Evolutionary conservation across 2,797 vertebrate genomes (phyloP).

Genomic region (Botia almorhae): DNA sequence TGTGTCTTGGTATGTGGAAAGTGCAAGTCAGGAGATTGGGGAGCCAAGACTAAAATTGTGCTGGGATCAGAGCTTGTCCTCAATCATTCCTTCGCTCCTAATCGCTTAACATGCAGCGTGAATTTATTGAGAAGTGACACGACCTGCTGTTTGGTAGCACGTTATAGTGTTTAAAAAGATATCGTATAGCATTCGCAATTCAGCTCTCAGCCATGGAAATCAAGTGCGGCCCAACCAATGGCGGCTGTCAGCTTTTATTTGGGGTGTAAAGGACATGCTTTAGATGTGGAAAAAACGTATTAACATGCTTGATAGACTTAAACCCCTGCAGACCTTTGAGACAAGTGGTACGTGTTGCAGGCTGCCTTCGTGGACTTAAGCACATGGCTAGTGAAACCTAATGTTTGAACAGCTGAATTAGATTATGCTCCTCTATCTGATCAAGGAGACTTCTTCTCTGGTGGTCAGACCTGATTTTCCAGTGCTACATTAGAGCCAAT

Average conservation of each 20-base stretch:
- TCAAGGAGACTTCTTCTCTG: not conserved
- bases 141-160: conserved; percentile 36
- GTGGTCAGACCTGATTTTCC: not conserved
- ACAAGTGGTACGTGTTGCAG: not conserved
- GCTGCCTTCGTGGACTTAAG: not conserved
- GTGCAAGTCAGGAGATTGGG: not conserved
- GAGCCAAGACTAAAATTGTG: not conserved
- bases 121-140: conserved; percentile 51
- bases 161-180: conserved; percentile 28
- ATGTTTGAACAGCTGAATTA: conserved; percentile 14
- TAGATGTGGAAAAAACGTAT: conserved; percentile 30
- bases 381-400: not conserved
- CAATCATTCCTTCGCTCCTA: conserved; percentile 32
- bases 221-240: conserved; percentile 40
- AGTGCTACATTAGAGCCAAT: conserved; percentile 30
- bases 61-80: conserved; percentile 1
- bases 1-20: conserved; percentile 13
- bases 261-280: conserved; percentile 38
- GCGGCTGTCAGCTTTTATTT: conserved; percentile 63
- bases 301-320: conserved; percentile 12
- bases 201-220: conserved; percentile 48
- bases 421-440: not conserved
- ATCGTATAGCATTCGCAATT: conserved; percentile 51
- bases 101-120: conserved; percentile 31
- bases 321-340: not conserved